Conservation (phyloP, 2,888 invertebrate species). For the Papilio protenor region DNA sequence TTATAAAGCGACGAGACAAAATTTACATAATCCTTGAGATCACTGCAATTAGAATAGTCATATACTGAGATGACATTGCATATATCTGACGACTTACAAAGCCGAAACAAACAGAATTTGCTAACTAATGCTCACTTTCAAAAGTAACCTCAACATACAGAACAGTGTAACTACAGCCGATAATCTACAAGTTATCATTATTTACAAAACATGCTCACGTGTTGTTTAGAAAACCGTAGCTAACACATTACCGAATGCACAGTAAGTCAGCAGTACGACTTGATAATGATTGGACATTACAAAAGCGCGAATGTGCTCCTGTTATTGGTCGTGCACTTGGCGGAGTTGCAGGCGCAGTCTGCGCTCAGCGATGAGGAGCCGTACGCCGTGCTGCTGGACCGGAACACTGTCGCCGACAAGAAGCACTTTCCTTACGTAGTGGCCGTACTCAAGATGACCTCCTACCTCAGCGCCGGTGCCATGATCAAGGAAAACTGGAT, state of each 20-base stretch:
- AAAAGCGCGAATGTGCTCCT: background rate
- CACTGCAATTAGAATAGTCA: background rate
- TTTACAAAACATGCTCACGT: conserved; percentile 3
- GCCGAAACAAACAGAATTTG: background rate
- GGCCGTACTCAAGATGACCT: conserved; percentile 64
- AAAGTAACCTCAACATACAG: background rate
- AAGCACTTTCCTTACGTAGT: conserved; percentile 69
- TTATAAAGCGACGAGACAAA: background rate
- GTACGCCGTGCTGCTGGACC: conserved; percentile 56
- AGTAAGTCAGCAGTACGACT: background rate
- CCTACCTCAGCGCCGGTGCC: conserved; percentile 69
- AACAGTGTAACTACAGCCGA: background rate
- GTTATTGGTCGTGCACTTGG: background rate
- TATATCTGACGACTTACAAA: background rate
- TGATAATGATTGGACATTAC: background rate
- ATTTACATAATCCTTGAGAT: background rate
- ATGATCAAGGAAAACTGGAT: conserved; percentile 71
- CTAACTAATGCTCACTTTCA: background rate
- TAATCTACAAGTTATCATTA: background rate
- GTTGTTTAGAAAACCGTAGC: background rate
- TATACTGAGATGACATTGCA: background rate
- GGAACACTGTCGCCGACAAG: conserved; percentile 57
- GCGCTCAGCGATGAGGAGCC: background rate
- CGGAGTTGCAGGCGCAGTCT: background rate
- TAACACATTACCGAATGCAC: background rate